Evolutionary conservation across 1,140 invertebrate species (phyloP), one percentile per base, ranked within the genome.

Genomic region (Papilio polyxenes): DNA sequence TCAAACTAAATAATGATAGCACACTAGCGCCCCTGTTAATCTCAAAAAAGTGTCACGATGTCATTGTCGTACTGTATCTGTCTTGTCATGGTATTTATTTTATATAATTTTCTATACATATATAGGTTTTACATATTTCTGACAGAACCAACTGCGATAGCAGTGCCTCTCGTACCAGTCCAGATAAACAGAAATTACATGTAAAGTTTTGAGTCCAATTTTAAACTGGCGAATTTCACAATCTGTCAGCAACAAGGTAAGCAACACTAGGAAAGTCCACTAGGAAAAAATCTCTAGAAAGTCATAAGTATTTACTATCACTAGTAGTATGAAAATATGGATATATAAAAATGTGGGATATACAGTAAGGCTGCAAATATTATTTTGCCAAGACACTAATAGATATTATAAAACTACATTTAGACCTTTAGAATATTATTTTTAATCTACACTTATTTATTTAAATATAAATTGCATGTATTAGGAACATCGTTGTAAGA

Each of bases 401-500:
- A 72, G 65, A 62, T 62, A 69, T 31, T 65, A 31, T 40, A 37
- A 69, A 72, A 37, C 31, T 72, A 72, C 65, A 72, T 72, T 72
- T 72, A 72, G 65, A 72, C 65, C 31, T 72, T 72, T 65, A 23
- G 10, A 23, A 65, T 65, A 31, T 31, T 6, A 20, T 62, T 69
- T 31, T 31, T 31, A 31, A 31, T 31, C 23, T 31, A 31, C 2
- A 31, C 23, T 31, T 31, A 31, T 31, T 31, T 0, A 31, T 31
- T 69, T 69, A 65, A 65, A 40, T 72, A 37, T 37, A 37, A 72
- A 15, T 72, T 72, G 31, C 31, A 72, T 40, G 65, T 40, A 65
- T 23, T 72, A 72, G 65, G 65, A 72, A 72, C 65, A 72, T 72
- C 13, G 31, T 72, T 62, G 23, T 72, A 72, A 72, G 31, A 72